These are phyloP conservation scores for Nixonia krombeini DNA, from an alignment of 1,140 invertebrate genomes.

Conservation along the genomic window DNA sequence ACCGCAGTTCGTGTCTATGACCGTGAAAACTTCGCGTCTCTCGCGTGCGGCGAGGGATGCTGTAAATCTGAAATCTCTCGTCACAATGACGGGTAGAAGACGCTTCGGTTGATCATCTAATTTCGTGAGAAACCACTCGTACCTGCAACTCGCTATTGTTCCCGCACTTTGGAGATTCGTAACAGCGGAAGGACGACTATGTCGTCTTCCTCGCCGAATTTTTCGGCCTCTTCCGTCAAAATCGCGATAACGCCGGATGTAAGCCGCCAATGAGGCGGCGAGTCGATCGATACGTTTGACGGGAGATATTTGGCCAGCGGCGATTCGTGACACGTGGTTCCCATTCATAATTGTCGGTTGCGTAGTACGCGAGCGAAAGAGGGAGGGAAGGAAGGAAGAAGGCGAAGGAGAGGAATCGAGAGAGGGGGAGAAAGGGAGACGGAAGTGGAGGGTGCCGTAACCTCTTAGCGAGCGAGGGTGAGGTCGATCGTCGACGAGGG, in stretches of 20 bases:
- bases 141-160: conserved; percentile 10
- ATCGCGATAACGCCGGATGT: too few relatives aligned
- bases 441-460: conserved; percentile 30
- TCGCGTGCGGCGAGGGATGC: conserved; percentile 31
- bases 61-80: conserved; percentile 7
- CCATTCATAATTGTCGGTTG: conserved; percentile 43
- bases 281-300: too few relatives aligned
- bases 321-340: conserved; percentile 41
- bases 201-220: too few relatives aligned
- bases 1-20: conserved; percentile 41
- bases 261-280: too few relatives aligned
- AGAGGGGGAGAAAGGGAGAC: conserved; percentile 22
- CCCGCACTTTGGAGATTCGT: too few relatives aligned
- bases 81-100: conserved; percentile 28
- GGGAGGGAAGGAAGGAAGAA: conserved; percentile 32
- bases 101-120: conserved; percentile 35
- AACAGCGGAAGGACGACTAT: too few relatives aligned
- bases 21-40: conserved; percentile 51
- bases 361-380: conserved; percentile 42
- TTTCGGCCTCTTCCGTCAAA: too few relatives aligned
- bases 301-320: too few relatives aligned
- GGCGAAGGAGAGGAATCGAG: conserved; percentile 41
- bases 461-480: conserved; percentile 21
- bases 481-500: conserved; percentile 28
- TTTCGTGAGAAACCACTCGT: conserved; percentile 19